phyloP scores from a whole-genome alignment of 2,113 vertebrate species.

The Nothocercus nigrocapillus region DNA sequence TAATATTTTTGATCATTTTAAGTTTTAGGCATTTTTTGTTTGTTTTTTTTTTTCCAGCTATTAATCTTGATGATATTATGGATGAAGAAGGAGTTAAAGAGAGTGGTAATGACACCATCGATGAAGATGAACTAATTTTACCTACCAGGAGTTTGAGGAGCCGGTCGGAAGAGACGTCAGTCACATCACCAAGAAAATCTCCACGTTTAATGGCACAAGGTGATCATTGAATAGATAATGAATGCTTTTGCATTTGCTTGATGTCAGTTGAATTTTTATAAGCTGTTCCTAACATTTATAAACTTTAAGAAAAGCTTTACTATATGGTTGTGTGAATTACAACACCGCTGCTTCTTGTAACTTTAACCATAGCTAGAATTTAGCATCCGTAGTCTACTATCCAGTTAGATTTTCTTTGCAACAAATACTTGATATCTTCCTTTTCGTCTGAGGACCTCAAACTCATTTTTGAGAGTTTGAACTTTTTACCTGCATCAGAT shows the following conservation, averaged over 20 bases:
- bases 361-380: neutral
- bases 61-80: slow-evolving; percentile 85
- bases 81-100: slow-evolving; percentile 85
- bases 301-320: neutral
- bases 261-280: neutral
- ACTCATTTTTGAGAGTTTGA: neutral
- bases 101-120: slow-evolving; percentile 78
- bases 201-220: slow-evolving; percentile 86
- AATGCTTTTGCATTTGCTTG: neutral
- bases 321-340: neutral
- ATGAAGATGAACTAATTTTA: slow-evolving; percentile 81
- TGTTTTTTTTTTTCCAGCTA: slow-evolving; percentile 71
- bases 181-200: slow-evolving; percentile 83
- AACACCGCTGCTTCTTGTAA: neutral
- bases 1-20: neutral
- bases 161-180: slow-evolving; percentile 76
- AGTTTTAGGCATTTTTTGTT: slow-evolving; percentile 58
- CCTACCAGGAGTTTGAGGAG: slow-evolving; percentile 79
- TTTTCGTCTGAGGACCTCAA: neutral
- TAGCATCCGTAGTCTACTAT: neutral
- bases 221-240: slow-evolving; percentile 39
- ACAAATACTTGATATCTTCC: neutral
- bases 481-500: neutral
- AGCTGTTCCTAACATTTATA: neutral
- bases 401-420: neutral